These are phyloP conservation scores for Nudaria mundana DNA, from an alignment of 2,888 invertebrate genomes.

Conservation along the genomic window DNA sequence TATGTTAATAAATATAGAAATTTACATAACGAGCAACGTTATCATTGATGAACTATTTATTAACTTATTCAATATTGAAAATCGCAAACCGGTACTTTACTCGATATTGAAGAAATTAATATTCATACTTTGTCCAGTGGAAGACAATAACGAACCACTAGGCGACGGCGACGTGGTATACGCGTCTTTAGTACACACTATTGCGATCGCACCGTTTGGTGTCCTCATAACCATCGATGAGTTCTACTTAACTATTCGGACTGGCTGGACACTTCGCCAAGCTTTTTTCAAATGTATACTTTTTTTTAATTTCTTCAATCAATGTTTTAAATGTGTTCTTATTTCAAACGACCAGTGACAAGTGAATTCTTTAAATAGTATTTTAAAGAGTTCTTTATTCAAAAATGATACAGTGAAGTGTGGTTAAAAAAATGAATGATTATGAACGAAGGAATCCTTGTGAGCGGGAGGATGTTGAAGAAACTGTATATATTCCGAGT, in stretches of 20 bases:
- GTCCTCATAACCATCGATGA: constrained; percentile 70
- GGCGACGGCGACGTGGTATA: constrained; percentile 46
- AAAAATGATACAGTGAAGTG: constrained; percentile 29
- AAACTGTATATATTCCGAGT: constrained; percentile 60
- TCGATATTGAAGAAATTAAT: constrained; percentile 54
- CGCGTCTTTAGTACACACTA: constrained; percentile 58
- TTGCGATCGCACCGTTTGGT: constrained; percentile 70
- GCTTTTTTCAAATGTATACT: constrained; percentile 6
- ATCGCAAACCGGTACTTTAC: constrained; percentile 20
- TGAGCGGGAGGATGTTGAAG: constrained; percentile 59
- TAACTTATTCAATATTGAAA: too few species aligned
- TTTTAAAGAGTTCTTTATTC: constrained; percentile 17
- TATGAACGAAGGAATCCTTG: constrained; percentile 59
- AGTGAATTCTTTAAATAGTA: constrained; percentile 9
- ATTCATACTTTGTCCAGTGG: constrained; percentile 69
- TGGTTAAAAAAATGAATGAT: constrained; percentile 61
- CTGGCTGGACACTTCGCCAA: constrained; percentile 41
- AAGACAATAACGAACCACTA: constrained; percentile 59
- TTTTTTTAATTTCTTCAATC: too few species aligned
- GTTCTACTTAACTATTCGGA: constrained; percentile 58
- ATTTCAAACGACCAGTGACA: too few species aligned
- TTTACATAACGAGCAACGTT: too few species aligned
- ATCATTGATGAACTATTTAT: too few species aligned
- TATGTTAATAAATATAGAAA: too few species aligned
- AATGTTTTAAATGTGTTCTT: too few species aligned